Base-by-base conservation (phyloP, 1,140 invertebrate species). In the Hyles euphorbiae region DNA sequence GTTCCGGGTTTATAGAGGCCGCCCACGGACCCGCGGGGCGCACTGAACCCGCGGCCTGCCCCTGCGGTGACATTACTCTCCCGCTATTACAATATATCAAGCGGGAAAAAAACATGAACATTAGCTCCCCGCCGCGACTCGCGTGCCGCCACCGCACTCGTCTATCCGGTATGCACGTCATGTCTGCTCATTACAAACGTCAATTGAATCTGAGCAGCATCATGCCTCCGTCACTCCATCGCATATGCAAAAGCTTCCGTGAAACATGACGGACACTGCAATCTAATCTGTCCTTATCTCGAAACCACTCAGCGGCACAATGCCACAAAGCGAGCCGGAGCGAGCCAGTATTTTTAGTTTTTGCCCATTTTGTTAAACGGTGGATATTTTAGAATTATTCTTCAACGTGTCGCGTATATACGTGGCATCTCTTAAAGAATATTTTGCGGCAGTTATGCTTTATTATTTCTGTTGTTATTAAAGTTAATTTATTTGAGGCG, bases 51-150 rank as follows among this genome's bases (percentile, higher is more conserved):
- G 22, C 8, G 36, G 4, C 36, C 36, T 40, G 36, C 36, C 5
- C 33, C 36, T 50, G 59, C 68, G 68, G 68, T 75, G 73, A 85
- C 82, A 83, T 76, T 81, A 84, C 81, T 78, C 68, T 57, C 56
- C 71, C 57, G 56, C 81, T 73, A 88, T 83, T 86, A 88, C 72
- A 77, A 84, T 85, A 77, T 80, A 76, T 80, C 77, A 79, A 72
- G 75, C 60, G 53, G 70, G 66, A 74, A 76, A 80, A 79, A 80
- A 76, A 76, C 60, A 61, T 61, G 61, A 53, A 71, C 58, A 70
- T 65, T 58, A 70, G 64, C 76, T 78, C 72, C 81, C 81, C 66
- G 77, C 70, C 46, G 80, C 70, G 81, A 76, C 36, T 8, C 76
- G 77, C 82, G 83, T 80, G 78, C 80, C 81, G 72, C 34, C 63